Base-by-base conservation (phyloP, 2,113 vertebrate genomes). In the Prunella himalayana region DNA sequence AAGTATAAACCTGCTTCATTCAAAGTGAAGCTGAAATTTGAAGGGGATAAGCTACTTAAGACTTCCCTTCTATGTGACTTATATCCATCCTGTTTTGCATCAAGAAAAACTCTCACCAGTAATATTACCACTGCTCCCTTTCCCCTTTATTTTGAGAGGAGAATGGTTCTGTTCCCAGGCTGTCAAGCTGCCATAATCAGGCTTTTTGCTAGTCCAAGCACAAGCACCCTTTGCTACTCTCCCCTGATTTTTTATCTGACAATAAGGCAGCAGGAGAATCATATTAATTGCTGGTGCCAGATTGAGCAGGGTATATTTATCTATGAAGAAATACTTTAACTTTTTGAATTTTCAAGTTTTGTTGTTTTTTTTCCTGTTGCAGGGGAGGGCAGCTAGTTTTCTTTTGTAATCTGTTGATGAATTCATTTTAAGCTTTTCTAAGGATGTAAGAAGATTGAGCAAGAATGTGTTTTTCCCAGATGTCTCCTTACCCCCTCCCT, bases 101-200 rank as follows among this genome's bases (percentile, higher is more conserved):
- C 41, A 72, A 64, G 33, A 57, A 76, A 39, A 75, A 13, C 10
- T 33, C 33, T 68, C 68, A 56, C 7, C 7, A 60, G 17, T 60
- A 10, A 9, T 57, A 28, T 35, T 90, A 51, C 19, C 15, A 8
- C 22, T 59, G 7, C 7, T 75, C 15, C 23, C 4, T 82, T 71
- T 47, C 12, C 10, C 9, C 25, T 44, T 30, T 57, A 8, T 79
- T 85, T 88, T 85, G 25, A 71, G 15, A 76, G 22, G 13, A 60
- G 7, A 42, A 8, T 7, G 4, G 5, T 27, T 25, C 45, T 1
- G 0, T 77, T 81, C 47, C n/a, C 20, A 45, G 50, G 3, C 33
- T 73, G 15, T 81, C n/a, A 70, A 75, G 23, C 63, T 80, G 80
- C 76, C 45, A 19, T 39, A 50, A 54, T 39, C 63, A 60, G 27